These are phyloP conservation scores for Planiliza haematocheilus DNA, from an alignment of 2,113 vertebrate genomes.

Conservation along the genomic window DNA sequence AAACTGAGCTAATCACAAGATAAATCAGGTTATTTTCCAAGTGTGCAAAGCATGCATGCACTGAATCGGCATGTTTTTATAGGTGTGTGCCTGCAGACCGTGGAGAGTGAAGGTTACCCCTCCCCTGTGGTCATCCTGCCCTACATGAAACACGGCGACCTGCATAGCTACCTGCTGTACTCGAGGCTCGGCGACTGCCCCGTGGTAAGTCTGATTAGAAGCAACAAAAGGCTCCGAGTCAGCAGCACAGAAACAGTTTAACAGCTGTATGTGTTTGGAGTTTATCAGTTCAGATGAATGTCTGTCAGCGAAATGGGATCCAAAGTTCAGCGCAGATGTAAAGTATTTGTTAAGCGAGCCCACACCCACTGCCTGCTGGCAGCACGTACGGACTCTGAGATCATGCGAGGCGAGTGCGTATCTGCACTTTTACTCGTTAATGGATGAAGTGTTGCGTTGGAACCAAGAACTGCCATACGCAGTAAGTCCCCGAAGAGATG, in stretches of 20 bases:
- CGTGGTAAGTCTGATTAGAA: conserved; percentile 81
- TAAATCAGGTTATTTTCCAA: not conserved
- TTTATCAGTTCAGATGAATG: conserved; percentile 33
- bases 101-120: conserved; percentile 92
- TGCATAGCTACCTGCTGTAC: conserved; percentile 95
- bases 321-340: conserved; percentile 47
- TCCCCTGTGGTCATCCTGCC: conserved; percentile 93
- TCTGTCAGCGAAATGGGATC: conserved; percentile 55
- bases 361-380: conserved; percentile 15
- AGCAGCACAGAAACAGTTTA: conserved; percentile 2
- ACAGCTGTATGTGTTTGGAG: conserved; percentile 12
- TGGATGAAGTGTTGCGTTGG: conserved; percentile 44
- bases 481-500: conserved; percentile 43
- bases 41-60: not conserved
- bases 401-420: conserved; percentile 29
- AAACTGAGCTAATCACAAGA: not conserved
- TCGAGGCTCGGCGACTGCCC: conserved; percentile 91
- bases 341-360: conserved; percentile 24
- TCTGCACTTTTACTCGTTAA: conserved; percentile 10
- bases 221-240: conserved; percentile 30
- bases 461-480: not conserved
- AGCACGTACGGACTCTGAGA: not conserved
- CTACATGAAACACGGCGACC: conserved; percentile 94
- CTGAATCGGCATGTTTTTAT: conserved; percentile 28
- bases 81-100: conserved; percentile 94